Evolutionary conservation across 1,140 invertebrate genomes (phyloP).

Genomic region (Belonocnema kinseyi): DNA sequence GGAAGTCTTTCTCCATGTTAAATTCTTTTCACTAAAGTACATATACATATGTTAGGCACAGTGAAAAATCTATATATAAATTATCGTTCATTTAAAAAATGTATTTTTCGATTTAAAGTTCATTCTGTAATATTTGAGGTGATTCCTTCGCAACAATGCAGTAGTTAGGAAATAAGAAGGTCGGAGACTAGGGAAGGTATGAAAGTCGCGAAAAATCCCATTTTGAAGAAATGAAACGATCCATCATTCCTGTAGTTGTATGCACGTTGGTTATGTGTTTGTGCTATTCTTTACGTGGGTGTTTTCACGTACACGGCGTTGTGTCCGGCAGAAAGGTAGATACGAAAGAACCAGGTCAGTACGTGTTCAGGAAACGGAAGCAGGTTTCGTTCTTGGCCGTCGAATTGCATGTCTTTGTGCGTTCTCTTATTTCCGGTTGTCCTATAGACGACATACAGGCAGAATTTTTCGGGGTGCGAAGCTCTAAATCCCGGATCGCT

Average conservation of each 20-base stretch:
- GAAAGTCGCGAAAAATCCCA: slow-evolving; percentile 24
- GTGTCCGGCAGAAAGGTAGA: neutral
- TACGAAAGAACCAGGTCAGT: slow-evolving; percentile 17
- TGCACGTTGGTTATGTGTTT: slow-evolving; percentile 1
- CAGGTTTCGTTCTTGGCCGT: slow-evolving; percentile 23
- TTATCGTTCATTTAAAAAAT: neutral
- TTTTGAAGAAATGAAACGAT: slow-evolving; percentile 27
- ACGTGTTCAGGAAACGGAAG: slow-evolving; percentile 25
- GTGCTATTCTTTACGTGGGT: neutral
- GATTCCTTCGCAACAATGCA: slow-evolving; percentile 15
- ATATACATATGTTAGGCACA: too few relatives aligned
- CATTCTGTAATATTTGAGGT: neutral
- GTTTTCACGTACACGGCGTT: neutral
- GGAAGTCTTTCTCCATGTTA: too few relatives aligned
- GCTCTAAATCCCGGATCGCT: slow-evolving; percentile 16
- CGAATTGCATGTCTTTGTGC: slow-evolving; percentile 30
- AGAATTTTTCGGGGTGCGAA: slow-evolving; percentile 8
- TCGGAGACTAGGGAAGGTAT: neutral
- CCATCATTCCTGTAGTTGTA: slow-evolving; percentile 20
- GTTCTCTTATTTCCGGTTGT: slow-evolving; percentile 27
- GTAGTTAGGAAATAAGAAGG: slow-evolving; percentile 18
- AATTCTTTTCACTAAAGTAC: too few relatives aligned
- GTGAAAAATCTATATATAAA: too few relatives aligned
- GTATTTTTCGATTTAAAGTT: neutral
- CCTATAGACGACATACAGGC: neutral